Base-by-base conservation (phyloP, 2,113 vertebrate species). In the Pipra filicauda region DNA sequence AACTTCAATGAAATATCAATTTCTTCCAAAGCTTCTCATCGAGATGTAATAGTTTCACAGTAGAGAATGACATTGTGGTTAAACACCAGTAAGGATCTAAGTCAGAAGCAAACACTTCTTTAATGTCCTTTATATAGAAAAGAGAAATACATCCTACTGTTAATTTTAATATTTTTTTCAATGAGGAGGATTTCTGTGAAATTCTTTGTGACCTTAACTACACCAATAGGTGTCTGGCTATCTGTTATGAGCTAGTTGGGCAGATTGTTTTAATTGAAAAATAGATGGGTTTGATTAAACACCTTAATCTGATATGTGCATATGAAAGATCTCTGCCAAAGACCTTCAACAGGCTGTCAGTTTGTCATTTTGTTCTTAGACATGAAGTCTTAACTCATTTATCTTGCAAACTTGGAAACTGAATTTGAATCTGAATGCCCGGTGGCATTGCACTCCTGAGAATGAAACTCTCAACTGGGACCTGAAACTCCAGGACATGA, bases 1-100 rank as follows among this genome's bases (percentile, higher is more conserved):
- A 94, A n/a, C 76, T 96, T 94, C 87, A 92, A 3, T 89, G 77
- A 97, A 90, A 96, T 67, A 96, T 33, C 95, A 91, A 44, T 88
- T 90, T 88, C 89, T 91, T 97, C 65, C 27, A 72, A 73, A 94
- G 70, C 73, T 97, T 92, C 78, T 92, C 86, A 91, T 85, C 71
- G 81, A 91, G 93, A 91, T 96, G 87, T 97, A 97, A 95, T 94
- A 94, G 97, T 77, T 74, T 97, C 91, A 84, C 94, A 78, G 71
- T 54, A 9, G 85, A 96, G 62, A 77, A 59, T 74, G 93, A 72
- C 91, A 91, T 93, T 96, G 93, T 91, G 87, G 74, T 91, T 97
- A 93, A 97, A 97, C 41, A 85, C 46, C 62, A 83, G 85, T 85
- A 85, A 93, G 43, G 51, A 82, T 89, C 73, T 91, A 95, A 93